Base-by-base conservation (phyloP, 1,140 invertebrate species). In the Armadillidium nasatum region DNA sequence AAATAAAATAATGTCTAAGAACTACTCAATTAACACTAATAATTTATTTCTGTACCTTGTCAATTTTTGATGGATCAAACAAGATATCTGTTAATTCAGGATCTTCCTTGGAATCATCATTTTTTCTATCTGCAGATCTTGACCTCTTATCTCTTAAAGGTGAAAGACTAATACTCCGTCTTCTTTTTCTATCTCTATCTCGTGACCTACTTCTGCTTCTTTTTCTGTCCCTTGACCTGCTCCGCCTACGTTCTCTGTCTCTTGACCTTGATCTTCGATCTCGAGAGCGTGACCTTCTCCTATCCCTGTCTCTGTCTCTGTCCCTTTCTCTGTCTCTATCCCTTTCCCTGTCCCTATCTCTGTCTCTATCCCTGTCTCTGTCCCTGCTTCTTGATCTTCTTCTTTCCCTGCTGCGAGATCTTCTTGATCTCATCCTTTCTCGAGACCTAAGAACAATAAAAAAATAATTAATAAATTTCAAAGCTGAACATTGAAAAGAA, bases 61-160 rank as follows among this genome's bases (percentile, higher is more conserved):
- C 91, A 79, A 90, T 86, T 84, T 90, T 89, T 50, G 90, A 89
- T 54, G 89, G 89, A 83, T 92, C 90, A 85, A 91, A 93, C 13
- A 87, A 85, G 79, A 87, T 84, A 77, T 90, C 88, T 78, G 88
- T 86, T 83, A 91, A 90, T 73, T 88, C 87, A 43, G 86, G 84
- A 80, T 87, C 87, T 78, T 88, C 87, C 81, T 86, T 86, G 79
- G 85, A 85, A 23, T 75, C 66, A 43, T 82, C 74, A 73, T 87
- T 85, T 71, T 79, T 79, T 68, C 72, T 70, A 45, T 68, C 74
- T 44, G 66, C 60, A 46, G 75, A 68, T 7, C 85, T 85, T 72
- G 83, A 85, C 11, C 87, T 87, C 81, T 84, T 85, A 10, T 86
- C 85, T 85, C 81, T 76, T 21, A 69, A 60, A 19, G 72, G 72